Conservation (phyloP, 1,140 invertebrate genomes). For the Hypsibius dujardini region DNA sequence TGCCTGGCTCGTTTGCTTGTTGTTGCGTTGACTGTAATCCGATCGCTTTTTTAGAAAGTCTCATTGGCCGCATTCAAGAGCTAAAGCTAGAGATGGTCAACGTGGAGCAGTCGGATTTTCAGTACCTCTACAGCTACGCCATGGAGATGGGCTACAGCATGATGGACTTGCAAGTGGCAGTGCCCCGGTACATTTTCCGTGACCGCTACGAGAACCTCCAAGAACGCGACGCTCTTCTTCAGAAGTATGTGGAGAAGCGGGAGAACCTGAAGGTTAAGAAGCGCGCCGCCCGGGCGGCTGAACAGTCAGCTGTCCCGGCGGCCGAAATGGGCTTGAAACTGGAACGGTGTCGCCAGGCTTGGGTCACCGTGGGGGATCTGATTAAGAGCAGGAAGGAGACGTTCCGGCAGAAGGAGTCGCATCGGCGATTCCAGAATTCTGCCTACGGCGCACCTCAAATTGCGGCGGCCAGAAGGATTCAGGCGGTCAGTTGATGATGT, state of each 20-base stretch:
- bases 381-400: background rate
- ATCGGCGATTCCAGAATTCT: background rate
- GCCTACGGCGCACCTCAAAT: background rate
- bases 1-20: too few species aligned
- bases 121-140: conserved; percentile 46
- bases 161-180: conserved; percentile 40
- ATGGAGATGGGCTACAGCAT: conserved; percentile 49
- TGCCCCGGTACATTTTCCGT: conserved; percentile 38
- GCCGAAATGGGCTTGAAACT: background rate
- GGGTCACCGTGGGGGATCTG: background rate
- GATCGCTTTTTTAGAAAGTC: conserved; percentile 40
- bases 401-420: background rate
- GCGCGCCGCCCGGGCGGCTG: background rate
- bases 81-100: conserved; percentile 60
- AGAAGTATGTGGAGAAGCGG: conserved; percentile 42
- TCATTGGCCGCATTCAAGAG: conserved; percentile 49
- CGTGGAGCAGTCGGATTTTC: conserved; percentile 62
- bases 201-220: conserved; percentile 27
- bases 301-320: background rate
- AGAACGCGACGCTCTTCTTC: conserved; percentile 36
- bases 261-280: conserved; percentile 36
- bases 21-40: background rate
- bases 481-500: background rate
- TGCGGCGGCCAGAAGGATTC: background rate
- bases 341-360: conserved; percentile 10